These are phyloP conservation scores for Choloepus hoffmanni DNA, from an alignment of 2,113 vertebrate species.

Conservation along the genomic window DNA sequence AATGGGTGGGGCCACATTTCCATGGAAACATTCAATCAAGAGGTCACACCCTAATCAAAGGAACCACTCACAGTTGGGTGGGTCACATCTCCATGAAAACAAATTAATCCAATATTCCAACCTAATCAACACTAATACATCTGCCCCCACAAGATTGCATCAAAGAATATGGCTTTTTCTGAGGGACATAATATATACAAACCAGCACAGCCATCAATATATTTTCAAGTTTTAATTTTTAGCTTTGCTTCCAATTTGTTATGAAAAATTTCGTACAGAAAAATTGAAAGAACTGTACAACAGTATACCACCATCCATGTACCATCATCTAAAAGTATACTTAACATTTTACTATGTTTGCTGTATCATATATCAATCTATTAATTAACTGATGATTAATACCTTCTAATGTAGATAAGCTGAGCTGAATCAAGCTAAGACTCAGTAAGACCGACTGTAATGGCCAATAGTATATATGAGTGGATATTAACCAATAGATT, in stretches of 20 bases:
- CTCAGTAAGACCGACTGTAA: neutral
- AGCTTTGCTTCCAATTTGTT: neutral
- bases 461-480: neutral
- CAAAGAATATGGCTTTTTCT: too few relatives aligned
- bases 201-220: neutral
- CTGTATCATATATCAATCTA: neutral
- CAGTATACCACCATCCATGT: neutral
- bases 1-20: too few relatives aligned
- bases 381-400: neutral
- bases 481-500: neutral
- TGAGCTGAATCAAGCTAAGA: neutral
- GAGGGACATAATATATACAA: too few relatives aligned
- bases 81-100: too few relatives aligned
- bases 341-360: neutral
- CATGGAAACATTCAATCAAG: too few relatives aligned
- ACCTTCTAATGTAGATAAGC: neutral
- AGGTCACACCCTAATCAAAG: too few relatives aligned
- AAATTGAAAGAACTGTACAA: neutral
- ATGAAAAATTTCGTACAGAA: neutral
- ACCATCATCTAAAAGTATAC: neutral
- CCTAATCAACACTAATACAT: too few relatives aligned
- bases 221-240: conserved; percentile 3
- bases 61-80: too few relatives aligned
- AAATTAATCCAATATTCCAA: too few relatives aligned
- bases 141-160: too few relatives aligned